These are phyloP conservation scores for Montipora cactus DNA, from an alignment of 64 coral and sea anemone genomes.

Conservation along the genomic window DNA sequence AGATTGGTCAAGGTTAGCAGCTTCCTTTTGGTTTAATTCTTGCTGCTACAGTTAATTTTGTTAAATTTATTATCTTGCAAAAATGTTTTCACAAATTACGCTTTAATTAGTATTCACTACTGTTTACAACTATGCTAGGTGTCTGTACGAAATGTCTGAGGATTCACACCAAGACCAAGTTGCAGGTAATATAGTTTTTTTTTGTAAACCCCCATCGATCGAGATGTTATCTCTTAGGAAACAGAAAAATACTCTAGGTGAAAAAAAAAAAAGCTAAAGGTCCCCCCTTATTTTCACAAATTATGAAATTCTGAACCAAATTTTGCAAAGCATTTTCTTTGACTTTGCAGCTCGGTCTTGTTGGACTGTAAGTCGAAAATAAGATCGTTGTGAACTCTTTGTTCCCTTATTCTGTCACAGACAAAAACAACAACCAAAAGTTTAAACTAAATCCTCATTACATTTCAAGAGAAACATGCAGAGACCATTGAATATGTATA, in stretches of 20 bases:
- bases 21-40: too few species aligned
- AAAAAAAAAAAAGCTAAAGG: neutral
- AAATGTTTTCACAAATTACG: neutral
- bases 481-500: neutral
- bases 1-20: too few species aligned
- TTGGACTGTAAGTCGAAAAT: neutral
- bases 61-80: neutral
- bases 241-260: neutral
- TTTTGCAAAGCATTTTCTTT: neutral
- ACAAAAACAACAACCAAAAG: neutral
- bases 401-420: neutral
- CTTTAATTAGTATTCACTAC: neutral
- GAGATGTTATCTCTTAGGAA: neutral
- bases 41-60: neutral
- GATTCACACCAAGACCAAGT: neutral
- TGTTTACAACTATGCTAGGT: neutral
- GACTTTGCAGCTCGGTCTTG: neutral
- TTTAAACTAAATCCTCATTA: neutral
- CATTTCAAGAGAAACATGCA: neutral
- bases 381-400: neutral
- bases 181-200: neutral
- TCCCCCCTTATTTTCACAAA: neutral
- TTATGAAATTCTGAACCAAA: neutral
- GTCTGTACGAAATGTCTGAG: neutral
- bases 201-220: neutral